Evolutionary conservation across 2,888 invertebrate species (phyloP), one percentile per base, ranked within the genome.

Genomic region (Operophtera brumata): DNA sequence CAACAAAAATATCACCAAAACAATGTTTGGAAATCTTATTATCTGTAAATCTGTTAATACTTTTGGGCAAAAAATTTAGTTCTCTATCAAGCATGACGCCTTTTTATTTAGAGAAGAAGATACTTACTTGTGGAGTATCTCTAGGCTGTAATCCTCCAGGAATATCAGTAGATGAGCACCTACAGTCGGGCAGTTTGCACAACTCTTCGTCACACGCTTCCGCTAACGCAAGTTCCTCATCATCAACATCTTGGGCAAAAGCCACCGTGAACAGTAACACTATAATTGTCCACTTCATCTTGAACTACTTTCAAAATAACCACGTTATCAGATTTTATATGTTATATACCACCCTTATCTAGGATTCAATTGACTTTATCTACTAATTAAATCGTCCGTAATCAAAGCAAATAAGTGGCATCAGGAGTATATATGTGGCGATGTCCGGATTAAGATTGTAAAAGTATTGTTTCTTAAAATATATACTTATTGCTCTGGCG

Each of bases 151-250:
- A 70, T 25, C 78, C 81, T 50, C 86, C 91, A 34, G 92, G 92
- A 55, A 91, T 88, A 0, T 74, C 63, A 0, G 83, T 80, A 0
- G 78, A 71, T 0, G 91, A 84, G 64, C 93, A 93, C 52, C 88
- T 82, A 71, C 93, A 93, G 43, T 84, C 65, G 0, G 93, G 93
- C 0, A 91, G 73, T 36, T 76, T 67, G 64, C 93, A 93, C 4
- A 67, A 64, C 10, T 72, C 72, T 4, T 59, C 49, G 59, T 82
- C 65, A 68, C 91, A 91, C 1, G 57, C 12, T n/a, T 72, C 68
- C 1, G 84, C 87, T n/a, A 76, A 35, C 0, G 64, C 54, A 14
- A 78, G 52, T 10, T 64, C 30, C 8, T 30, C 30, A 8, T 7
- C 71, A 1, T 71, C 59, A 10, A 5, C 40, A 9, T 50, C 64